phyloP scores from a whole-genome alignment of 2,797 vertebrate genomes.

The Chloroceryle inda region DNA sequence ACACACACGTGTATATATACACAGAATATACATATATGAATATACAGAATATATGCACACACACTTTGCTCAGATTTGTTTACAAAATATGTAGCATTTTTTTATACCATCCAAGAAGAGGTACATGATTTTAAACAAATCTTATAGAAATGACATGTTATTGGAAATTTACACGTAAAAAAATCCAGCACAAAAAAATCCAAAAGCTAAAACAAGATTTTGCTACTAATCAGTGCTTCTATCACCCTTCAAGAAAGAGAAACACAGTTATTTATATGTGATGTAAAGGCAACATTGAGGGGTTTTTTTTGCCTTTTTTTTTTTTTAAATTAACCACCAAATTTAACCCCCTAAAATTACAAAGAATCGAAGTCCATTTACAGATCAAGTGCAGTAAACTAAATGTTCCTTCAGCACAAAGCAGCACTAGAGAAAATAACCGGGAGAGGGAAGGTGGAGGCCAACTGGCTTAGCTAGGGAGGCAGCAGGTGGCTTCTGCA shows the following conservation, averaged over 20 bases:
- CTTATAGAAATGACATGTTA: conserved; percentile 81
- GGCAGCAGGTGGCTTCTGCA: conserved; percentile 71
- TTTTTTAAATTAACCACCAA: conserved; percentile 84
- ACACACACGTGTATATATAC: conserved; percentile 69
- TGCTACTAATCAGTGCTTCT: conserved; percentile 85
- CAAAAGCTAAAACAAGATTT: conserved; percentile 83
- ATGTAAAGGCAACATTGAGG: conserved; percentile 85
- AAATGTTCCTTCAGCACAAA: conserved; percentile 83
- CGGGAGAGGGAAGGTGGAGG: conserved; percentile 58
- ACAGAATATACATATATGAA: conserved; percentile 77
- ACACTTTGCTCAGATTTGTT: conserved; percentile 77
- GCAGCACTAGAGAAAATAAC: conserved; percentile 81
- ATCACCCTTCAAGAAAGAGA: conserved; percentile 82
- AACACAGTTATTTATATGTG: conserved; percentile 81
- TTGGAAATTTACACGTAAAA: conserved; percentile 82
- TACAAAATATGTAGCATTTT: conserved; percentile 79
- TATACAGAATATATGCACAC: conserved; percentile 75
- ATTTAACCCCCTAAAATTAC: conserved; percentile 81
- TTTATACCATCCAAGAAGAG: conserved; percentile 76
- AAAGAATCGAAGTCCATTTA: conserved; percentile 82
- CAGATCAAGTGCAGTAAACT: conserved; percentile 82
- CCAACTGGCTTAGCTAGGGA: conserved; percentile 70
- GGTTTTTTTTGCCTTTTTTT: background rate
- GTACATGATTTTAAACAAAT: conserved; percentile 82
- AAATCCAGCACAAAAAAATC: conserved; percentile 81